phyloP scores from a whole-genome alignment of 2,888 invertebrate genomes.

The Helobdella robusta region DNA sequence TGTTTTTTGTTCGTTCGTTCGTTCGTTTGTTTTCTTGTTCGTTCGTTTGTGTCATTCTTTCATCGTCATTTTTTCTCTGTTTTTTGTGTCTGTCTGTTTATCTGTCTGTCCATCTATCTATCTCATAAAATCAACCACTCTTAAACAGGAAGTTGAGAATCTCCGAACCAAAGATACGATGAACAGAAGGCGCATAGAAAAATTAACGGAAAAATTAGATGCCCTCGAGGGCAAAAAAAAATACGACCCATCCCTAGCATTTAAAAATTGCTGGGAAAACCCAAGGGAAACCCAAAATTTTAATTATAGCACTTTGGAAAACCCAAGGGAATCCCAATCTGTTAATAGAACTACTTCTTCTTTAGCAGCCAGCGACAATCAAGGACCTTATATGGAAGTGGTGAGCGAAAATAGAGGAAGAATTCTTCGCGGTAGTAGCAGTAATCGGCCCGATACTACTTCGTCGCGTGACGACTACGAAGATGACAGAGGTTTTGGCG shows the following conservation, averaged over 20 bases:
- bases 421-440: too few relatives aligned
- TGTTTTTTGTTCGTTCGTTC: neutral
- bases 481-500: too few relatives aligned
- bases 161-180: constrained; percentile 38
- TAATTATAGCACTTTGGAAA: too few relatives aligned
- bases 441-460: too few relatives aligned
- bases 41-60: neutral
- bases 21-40: neutral
- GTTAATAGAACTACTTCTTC: too few relatives aligned
- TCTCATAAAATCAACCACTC: neutral
- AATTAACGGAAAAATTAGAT: constrained; percentile 38
- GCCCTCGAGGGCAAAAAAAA: constrained; percentile 35
- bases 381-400: too few relatives aligned
- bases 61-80: neutral
- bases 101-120: neutral
- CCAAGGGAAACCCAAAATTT: neutral
- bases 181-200: constrained; percentile 37
- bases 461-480: too few relatives aligned
- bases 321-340: too few relatives aligned
- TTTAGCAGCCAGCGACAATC: too few relatives aligned
- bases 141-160: constrained; percentile 39
- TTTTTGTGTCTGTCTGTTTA: neutral
- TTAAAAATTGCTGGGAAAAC: constrained; percentile 34
- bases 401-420: too few relatives aligned
- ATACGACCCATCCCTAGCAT: constrained; percentile 43